Conservation (phyloP, 1,140 invertebrate genomes). For the Globodera ellingtonae region DNA sequence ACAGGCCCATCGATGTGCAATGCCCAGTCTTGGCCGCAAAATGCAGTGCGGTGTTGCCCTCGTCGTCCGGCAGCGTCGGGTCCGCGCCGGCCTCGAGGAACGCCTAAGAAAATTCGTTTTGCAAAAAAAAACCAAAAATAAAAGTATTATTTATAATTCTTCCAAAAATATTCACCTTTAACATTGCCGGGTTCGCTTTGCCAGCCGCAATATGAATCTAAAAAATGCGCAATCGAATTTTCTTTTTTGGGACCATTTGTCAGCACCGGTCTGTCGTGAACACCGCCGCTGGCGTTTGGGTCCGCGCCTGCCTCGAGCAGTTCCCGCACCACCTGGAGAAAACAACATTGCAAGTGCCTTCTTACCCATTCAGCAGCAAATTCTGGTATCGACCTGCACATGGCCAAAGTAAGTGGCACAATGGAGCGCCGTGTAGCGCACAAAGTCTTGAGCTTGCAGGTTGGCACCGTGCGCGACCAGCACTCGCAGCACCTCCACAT, state of each 20-base stretch:
- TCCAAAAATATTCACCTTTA: constrained; percentile 53
- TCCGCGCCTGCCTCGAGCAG: constrained; percentile 67
- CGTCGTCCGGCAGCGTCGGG: constrained; percentile 67
- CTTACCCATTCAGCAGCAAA: not conserved
- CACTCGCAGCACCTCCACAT: constrained; percentile 15
- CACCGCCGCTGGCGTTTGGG: constrained; percentile 67
- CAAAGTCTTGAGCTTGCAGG: constrained; percentile 67
- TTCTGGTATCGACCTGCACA: constrained; percentile 65
- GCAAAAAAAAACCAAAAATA: too few relatives aligned
- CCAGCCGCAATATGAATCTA: constrained; percentile 67
- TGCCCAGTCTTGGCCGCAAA: constrained; percentile 69
- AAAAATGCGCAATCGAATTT: constrained; percentile 16
- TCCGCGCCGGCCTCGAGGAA: constrained; percentile 23
- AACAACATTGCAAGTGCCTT: not conserved
- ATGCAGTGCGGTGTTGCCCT: constrained; percentile 68
- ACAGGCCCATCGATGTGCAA: constrained; percentile 65
- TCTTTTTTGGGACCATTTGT: not conserved
- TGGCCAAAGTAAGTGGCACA: constrained; percentile 69
- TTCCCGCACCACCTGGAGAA: constrained; percentile 66
- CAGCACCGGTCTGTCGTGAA: constrained; percentile 66
- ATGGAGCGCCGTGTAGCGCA: constrained; percentile 68
- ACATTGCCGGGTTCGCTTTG: constrained; percentile 66
- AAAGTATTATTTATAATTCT: not conserved
- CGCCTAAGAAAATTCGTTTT: constrained; percentile 10
- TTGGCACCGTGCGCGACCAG: constrained; percentile 64